Conservation (phyloP, 2,888 invertebrate species). For the Coelopa pilipes region DNA sequence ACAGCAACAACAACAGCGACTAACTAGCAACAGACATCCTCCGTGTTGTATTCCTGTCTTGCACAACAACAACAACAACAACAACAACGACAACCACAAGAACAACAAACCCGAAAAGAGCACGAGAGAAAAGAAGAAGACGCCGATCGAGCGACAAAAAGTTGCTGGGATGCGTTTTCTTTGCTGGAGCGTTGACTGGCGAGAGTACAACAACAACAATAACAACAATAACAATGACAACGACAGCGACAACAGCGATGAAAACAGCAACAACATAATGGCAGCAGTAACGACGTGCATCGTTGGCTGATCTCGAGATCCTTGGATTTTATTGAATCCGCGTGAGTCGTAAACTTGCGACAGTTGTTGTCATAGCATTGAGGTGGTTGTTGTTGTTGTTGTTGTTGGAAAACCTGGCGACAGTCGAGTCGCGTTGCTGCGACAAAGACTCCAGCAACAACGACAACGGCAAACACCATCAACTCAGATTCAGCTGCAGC, state of each 20-base stretch:
- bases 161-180: background rate
- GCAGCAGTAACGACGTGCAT: constrained; percentile 1
- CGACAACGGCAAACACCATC: background rate
- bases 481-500: background rate
- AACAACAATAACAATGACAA: too few species aligned
- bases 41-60: background rate
- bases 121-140: background rate
- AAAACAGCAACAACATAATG: background rate
- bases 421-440: constrained; percentile 35
- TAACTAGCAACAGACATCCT: constrained; percentile 1
- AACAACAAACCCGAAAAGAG: background rate
- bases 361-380: background rate
- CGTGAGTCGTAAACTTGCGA: constrained; percentile 12
- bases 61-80: background rate
- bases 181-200: background rate
- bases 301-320: constrained; percentile 13
- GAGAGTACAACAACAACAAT: too few species aligned
- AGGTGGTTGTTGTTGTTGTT: background rate
- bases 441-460: constrained; percentile 27
- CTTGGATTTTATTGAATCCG: constrained; percentile 17
- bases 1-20: constrained; percentile 17
- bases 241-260: too few species aligned
- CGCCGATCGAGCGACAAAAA: background rate
- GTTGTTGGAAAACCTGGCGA: constrained; percentile 21
- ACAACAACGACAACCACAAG: constrained; percentile 9